phyloP scores from a whole-genome alignment of 2,888 invertebrate species.

The Mythimna pallens region DNA sequence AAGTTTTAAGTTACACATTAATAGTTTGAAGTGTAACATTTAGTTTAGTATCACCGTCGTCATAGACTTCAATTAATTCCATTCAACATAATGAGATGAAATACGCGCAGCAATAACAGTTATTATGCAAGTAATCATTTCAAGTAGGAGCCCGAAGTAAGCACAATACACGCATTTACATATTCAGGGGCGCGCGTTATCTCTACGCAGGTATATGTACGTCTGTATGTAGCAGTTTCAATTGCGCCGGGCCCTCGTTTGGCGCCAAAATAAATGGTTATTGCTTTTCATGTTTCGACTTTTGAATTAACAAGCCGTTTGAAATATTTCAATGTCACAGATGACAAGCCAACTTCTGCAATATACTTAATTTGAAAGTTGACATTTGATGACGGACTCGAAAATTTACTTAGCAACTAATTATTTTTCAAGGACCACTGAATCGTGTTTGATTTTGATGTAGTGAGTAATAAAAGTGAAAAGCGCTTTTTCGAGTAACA shows the following conservation, averaged over 20 bases:
- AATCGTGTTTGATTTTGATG: constrained; percentile 27
- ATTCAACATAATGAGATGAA: constrained; percentile 24
- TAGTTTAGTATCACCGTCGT: constrained; percentile 16
- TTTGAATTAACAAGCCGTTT: constrained; percentile 56
- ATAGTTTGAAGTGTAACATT: constrained; percentile 9
- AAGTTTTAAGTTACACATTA: no score
- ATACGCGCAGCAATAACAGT: constrained; percentile 43
- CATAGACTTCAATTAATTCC: constrained; percentile 27
- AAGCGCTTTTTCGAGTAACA: constrained; percentile 11
- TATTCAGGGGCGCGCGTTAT: constrained; percentile 47
- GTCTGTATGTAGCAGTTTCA: constrained; percentile 65
- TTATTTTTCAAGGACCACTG: constrained; percentile 31
- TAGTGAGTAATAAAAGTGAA: constrained; percentile 15
- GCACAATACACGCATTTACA: constrained; percentile 54
- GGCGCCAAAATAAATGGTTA: constrained; percentile 74
- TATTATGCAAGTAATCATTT: constrained; percentile 59
- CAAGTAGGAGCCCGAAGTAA: constrained; percentile 35
- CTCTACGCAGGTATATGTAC: constrained; percentile 50
- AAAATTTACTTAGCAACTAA: constrained; percentile 32
- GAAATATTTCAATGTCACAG: constrained; percentile 58
- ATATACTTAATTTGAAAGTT: constrained; percentile 40
- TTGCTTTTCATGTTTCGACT: constrained; percentile 64
- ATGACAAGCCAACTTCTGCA: constrained; percentile 44
- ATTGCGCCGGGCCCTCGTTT: constrained; percentile 69
- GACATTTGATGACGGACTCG: constrained; percentile 28